Evolutionary conservation across 1,140 invertebrate species (phyloP), one percentile per base, ranked within the genome.

Genomic region (Melanaphis sacchari): DNA sequence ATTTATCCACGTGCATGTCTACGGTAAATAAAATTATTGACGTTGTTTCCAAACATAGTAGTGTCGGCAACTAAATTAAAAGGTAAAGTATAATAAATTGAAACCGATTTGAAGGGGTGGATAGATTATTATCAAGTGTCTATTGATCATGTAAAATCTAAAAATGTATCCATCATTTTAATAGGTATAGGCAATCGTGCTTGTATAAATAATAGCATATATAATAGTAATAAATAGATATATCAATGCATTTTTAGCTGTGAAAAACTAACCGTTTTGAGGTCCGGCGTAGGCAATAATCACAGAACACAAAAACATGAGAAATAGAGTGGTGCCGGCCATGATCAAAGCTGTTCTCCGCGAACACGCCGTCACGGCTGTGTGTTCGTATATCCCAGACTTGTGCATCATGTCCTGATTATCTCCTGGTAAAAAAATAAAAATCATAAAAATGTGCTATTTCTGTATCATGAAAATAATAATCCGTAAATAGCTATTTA

Each of bases 201-300:
- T 76, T 18, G 15, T 76, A n/a, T n/a, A n/a, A n/a, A n/a, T n/a
- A n/a, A n/a, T n/a, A n/a, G n/a, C n/a, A n/a, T n/a, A n/a, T n/a
- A n/a, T n/a, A n/a, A n/a, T n/a, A n/a, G n/a, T n/a, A n/a, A n/a
- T n/a, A n/a, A n/a, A n/a, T n/a, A n/a, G n/a, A n/a, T n/a, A n/a
- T n/a, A n/a, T n/a, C 8, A 15, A 15, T n/a, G 7, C 18, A 76
- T 76, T 66, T 76, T 76, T n/a, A 4, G 15, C n/a, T 15, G 15
- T 4, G n/a, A 76, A n/a, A 88, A 76, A 94, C 94, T 95, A 95
- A 97, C 97, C 96, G 95, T 96, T 96, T 95, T 97, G 97, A 94
- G 98, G 97, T 94, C 97, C 97, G 90, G 98, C 98, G 95, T 98
- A 98, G 88, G 98, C 98, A 94, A 98, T 98, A 94, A 99, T 97